phyloP scores from a whole-genome alignment of 2,797 vertebrate species.

The Lerista edwardsae region DNA sequence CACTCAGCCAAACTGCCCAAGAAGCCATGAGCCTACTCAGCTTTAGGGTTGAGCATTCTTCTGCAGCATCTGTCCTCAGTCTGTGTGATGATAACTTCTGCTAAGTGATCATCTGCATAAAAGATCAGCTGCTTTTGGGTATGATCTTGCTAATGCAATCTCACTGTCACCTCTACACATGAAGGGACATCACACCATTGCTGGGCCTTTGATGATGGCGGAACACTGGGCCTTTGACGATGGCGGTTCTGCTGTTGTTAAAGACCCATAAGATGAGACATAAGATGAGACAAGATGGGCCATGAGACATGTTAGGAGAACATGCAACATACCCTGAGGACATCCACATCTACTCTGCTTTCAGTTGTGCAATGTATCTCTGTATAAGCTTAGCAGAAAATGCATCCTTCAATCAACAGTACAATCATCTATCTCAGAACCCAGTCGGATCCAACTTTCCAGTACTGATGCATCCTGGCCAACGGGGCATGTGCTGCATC shows the following conservation, averaged over 20 bases:
- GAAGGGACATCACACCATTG: too few relatives aligned
- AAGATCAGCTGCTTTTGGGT: not conserved
- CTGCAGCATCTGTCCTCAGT: not conserved
- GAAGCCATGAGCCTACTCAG: too few relatives aligned
- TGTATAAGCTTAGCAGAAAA: not conserved
- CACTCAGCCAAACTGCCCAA: not conserved
- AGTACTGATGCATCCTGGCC: too few relatives aligned
- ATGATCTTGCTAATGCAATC: not conserved
- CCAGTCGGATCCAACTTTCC: too few relatives aligned
- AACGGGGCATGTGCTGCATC: too few relatives aligned
- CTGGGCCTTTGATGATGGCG: too few relatives aligned
- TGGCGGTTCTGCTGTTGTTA: too few relatives aligned
- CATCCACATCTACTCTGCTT: not conserved
- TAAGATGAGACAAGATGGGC: too few relatives aligned
- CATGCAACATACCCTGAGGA: not conserved
- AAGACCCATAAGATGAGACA: too few relatives aligned
- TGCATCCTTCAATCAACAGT: not conserved
- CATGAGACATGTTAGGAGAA: not conserved
- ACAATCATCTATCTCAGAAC: not conserved
- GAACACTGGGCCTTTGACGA: too few relatives aligned
- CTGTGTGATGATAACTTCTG: not conserved
- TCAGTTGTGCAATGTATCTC: not conserved
- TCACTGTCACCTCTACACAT: too few relatives aligned
- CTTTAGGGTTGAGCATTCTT: not conserved
- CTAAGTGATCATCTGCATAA: not conserved